Evolutionary conservation across 2,797 vertebrate genomes (phyloP).

Genomic region (Todus mexicanus): DNA sequence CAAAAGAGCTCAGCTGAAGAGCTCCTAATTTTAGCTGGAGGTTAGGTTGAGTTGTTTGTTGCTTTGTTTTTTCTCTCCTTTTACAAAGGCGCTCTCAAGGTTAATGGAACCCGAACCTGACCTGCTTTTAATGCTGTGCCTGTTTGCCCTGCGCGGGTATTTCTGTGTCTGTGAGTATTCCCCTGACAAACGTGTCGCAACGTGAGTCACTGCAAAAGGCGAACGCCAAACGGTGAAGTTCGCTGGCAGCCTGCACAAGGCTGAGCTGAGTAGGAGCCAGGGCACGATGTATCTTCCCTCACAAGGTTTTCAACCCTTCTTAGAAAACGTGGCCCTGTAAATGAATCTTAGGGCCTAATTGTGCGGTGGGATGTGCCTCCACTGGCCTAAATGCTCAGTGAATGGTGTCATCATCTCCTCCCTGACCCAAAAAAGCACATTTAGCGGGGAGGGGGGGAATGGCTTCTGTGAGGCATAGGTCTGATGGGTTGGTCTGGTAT

Average conservation of each 20-base stretch:
- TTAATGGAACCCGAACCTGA: conserved; percentile 20
- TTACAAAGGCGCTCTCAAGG: conserved; percentile 1
- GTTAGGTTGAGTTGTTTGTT: neutral
- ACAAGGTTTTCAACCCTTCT: neutral
- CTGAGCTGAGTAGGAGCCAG: neutral
- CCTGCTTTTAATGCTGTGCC: neutral
- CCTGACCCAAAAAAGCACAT: neutral
- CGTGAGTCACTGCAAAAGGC: neutral
- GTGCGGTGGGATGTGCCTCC: neutral
- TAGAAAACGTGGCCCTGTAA: neutral
- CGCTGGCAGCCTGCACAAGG: neutral
- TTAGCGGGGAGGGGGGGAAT: rapidly evolving
- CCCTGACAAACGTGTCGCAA: neutral
- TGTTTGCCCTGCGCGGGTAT: neutral
- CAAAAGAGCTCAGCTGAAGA: conserved; percentile 6
- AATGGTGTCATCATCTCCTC: neutral
- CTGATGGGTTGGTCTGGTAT: neutral
- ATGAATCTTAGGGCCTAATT: neutral
- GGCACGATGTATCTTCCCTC: neutral
- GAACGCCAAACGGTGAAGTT: neutral
- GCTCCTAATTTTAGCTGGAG: conserved; percentile 23
- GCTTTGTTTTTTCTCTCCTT: neutral
- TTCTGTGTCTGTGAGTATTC: neutral
- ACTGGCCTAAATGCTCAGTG: conserved; percentile 23
- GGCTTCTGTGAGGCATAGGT: neutral